Evolutionary conservation across 2,888 invertebrate genomes (phyloP).

Genomic region (Byasa hedistus): DNA sequence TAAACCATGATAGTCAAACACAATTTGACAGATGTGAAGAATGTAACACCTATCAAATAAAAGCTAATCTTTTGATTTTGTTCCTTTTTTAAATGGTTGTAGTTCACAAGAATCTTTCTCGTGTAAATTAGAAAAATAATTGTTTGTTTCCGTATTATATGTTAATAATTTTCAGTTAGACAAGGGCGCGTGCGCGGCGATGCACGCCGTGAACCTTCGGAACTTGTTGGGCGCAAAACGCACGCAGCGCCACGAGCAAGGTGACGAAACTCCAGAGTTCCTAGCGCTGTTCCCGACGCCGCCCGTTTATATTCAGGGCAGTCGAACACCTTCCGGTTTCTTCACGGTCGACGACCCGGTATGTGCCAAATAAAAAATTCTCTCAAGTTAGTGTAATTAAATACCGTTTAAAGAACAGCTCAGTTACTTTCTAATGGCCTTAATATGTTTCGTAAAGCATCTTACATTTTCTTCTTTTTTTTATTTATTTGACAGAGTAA

Average conservation of each 20-base stretch:
- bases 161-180: slow-evolving; percentile 82
- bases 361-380: slow-evolving; percentile 36
- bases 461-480: too few relatives aligned
- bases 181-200: slow-evolving; percentile 97
- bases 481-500: too few relatives aligned
- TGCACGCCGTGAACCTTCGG: slow-evolving; percentile 98
- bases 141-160: too few relatives aligned
- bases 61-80: too few relatives aligned
- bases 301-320: slow-evolving; percentile 97
- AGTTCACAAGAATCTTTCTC: too few relatives aligned
- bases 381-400: neutral
- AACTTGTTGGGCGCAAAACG: slow-evolving; percentile 97
- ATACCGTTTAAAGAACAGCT: neutral
- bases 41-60: too few relatives aligned
- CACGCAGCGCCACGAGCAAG: slow-evolving; percentile 97
- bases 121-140: too few relatives aligned
- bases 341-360: slow-evolving; percentile 96
- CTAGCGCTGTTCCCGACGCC: slow-evolving; percentile 93
- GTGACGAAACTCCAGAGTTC: slow-evolving; percentile 98
- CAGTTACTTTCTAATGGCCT: neutral
- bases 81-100: too few relatives aligned
- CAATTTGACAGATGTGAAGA: too few relatives aligned
- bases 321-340: slow-evolving; percentile 98
- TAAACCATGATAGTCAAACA: too few relatives aligned
- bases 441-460: neutral